These are phyloP conservation scores for Phoxinus dragarum DNA, from an alignment of 2,797 vertebrate genomes.

Conservation along the genomic window DNA sequence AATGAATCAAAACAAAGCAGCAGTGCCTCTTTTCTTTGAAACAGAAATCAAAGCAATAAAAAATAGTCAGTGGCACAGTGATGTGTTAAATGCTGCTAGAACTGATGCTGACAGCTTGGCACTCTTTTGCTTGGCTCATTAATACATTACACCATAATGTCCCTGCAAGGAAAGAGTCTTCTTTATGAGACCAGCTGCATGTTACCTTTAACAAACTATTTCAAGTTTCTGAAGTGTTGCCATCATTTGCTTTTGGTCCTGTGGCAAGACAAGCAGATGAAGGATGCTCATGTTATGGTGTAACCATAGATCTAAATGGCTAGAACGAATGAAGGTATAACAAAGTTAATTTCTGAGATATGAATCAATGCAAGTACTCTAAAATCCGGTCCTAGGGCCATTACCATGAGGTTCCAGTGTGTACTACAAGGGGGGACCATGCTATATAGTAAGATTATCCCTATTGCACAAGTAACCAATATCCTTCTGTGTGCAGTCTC, in stretches of 20 bases:
- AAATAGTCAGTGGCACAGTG: background rate
- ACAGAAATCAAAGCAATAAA: background rate
- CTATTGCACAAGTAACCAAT: slow-evolving; percentile 28
- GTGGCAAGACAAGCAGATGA: slow-evolving; percentile 4
- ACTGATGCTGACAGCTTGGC: slow-evolving; percentile 38
- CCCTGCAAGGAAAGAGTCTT: slow-evolving; percentile 35
- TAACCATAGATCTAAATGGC: slow-evolving; percentile 33
- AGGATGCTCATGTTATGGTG: slow-evolving; percentile 14
- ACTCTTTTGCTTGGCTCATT: slow-evolving; percentile 48
- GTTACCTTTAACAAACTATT: slow-evolving; percentile 29
- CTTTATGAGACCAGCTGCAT: slow-evolving; percentile 25
- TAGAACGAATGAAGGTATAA: slow-evolving; percentile 27
- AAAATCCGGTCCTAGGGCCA: slow-evolving; percentile 36
- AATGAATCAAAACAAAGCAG: background rate
- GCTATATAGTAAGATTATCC: slow-evolving; percentile 19
- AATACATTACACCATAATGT: slow-evolving; percentile 53
- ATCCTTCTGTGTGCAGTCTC: slow-evolving; percentile 33
- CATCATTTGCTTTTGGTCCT: slow-evolving; percentile 9
- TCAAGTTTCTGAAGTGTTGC: background rate
- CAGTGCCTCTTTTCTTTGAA: background rate
- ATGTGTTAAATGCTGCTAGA: slow-evolving; percentile 40
- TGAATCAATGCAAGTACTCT: slow-evolving; percentile 50
- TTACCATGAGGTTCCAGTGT: slow-evolving; percentile 42
- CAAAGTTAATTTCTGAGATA: slow-evolving; percentile 44
- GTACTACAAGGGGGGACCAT: slow-evolving; percentile 39